Base-by-base conservation (phyloP, 2,797 vertebrate species). In the Melanotaenia boesemani region DNA sequence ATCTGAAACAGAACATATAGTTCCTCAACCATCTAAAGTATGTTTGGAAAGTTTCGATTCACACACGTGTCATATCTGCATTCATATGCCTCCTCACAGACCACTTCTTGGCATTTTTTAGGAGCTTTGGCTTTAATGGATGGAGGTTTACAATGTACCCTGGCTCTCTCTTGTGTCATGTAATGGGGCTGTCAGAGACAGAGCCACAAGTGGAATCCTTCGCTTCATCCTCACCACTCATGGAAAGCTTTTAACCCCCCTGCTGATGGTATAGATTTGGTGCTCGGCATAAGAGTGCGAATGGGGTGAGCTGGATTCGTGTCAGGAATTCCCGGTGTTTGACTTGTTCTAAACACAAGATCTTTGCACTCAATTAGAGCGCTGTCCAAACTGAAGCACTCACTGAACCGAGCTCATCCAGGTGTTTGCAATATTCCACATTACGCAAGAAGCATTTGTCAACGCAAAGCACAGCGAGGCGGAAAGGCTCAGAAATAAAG, bases 201-300 rank as follows among this genome's bases (percentile, higher is more conserved):
- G 34, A 76, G 59, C 79, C 70, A 56, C 77, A 67, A 76, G 66
- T 68, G 70, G 67, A 88, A 80, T 80, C 87, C 66, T 63, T 87
- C 67, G 71, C 63, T 81, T 83, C 74, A 83, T 59, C 64, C 77
- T 68, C 26, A 52, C 82, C 74, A 74, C 78, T 84, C 80, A 71
- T 65, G 79, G 64, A 92, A 88, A 86, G 87, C 89, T 84, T 91
- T 88, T 85, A 85, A 89, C 67, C 74, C 81, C 48, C 64, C 34
- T 30, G 67, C 79, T 74, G 66, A 77, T 84, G 72, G 64, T 67
- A 67, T 34, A 71, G 86, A 76, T 34, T 30, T 67, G 79, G 24
- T 22, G 54, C 72, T 72, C 39, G 10, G 44, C 55, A 64, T 34
- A 67, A 70, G 73, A 86, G 63, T 67, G 12, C 67, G 24, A 16